phyloP scores from a whole-genome alignment of 2,113 vertebrate species.

The Spheniscus mendiculus region DNA sequence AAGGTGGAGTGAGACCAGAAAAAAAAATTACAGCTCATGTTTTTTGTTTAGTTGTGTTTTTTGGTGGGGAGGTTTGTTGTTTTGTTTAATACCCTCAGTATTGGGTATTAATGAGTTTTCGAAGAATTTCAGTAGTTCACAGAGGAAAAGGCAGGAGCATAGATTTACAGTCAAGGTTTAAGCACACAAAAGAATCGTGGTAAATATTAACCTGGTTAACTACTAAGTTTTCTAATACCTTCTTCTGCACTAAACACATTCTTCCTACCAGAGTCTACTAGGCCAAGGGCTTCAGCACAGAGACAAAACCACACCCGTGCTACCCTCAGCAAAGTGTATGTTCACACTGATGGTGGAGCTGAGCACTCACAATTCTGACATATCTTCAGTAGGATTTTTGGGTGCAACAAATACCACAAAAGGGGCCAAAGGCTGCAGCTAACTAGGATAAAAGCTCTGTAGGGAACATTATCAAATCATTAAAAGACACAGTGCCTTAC shows the following conservation, averaged over 20 bases:
- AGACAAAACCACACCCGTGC: too few species aligned
- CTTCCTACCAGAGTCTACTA: background rate
- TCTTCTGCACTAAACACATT: background rate
- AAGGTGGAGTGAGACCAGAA: background rate
- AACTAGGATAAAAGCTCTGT: background rate
- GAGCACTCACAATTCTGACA: background rate
- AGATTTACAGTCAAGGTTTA: background rate
- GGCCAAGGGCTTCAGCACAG: background rate
- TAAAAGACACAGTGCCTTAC: background rate
- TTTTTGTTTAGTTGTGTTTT: background rate
- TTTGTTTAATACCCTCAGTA: background rate
- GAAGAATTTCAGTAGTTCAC: background rate
- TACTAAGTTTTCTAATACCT: background rate
- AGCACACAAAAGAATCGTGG: background rate
- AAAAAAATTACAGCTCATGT: background rate
- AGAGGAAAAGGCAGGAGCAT: background rate
- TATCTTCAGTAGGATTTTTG: background rate
- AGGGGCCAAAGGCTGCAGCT: background rate
- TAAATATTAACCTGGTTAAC: background rate
- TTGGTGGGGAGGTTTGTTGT: background rate
- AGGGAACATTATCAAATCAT: background rate
- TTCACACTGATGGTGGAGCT: background rate
- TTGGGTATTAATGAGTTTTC: background rate
- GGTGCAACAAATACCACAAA: background rate
- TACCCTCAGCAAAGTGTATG: background rate